These are phyloP conservation scores for Climacteris rufus DNA, from an alignment of 2,113 vertebrate species.

Conservation along the genomic window DNA sequence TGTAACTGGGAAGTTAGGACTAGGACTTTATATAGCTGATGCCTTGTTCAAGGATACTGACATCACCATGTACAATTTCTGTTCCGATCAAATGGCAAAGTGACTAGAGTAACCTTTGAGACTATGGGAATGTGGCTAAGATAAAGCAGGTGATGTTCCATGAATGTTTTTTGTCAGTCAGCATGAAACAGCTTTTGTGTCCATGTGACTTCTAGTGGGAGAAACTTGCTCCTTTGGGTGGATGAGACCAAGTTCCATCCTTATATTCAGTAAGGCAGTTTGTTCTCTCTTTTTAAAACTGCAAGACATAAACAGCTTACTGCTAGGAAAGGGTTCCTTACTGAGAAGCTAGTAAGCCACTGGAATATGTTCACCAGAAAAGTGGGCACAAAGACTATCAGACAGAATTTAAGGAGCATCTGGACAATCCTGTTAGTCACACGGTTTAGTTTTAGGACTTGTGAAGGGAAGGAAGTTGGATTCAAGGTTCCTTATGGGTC, in stretches of 20 bases:
- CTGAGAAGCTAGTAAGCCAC: background rate
- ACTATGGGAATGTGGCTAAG: background rate
- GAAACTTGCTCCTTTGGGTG: background rate
- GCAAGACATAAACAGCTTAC: background rate
- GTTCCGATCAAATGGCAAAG: background rate
- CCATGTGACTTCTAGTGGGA: background rate
- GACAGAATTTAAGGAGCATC: background rate
- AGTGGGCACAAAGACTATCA: background rate
- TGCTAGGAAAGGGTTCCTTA: background rate
- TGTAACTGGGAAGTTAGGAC: too few relatives aligned
- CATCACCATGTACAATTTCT: background rate
- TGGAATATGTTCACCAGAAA: background rate
- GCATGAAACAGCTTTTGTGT: background rate
- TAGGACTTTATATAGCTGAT: background rate
- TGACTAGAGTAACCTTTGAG: background rate
- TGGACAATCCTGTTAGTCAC: background rate
- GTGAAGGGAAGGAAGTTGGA: background rate
- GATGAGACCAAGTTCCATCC: background rate
- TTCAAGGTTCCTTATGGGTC: background rate
- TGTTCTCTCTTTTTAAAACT: background rate
- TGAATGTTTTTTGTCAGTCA: background rate
- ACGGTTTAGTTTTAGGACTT: background rate
- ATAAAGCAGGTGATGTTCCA: background rate
- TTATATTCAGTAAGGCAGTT: background rate
- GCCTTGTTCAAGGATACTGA: background rate